Evolutionary conservation across 1,140 invertebrate genomes (phyloP).

Genomic region (Aphaenogaster rudis): DNA sequence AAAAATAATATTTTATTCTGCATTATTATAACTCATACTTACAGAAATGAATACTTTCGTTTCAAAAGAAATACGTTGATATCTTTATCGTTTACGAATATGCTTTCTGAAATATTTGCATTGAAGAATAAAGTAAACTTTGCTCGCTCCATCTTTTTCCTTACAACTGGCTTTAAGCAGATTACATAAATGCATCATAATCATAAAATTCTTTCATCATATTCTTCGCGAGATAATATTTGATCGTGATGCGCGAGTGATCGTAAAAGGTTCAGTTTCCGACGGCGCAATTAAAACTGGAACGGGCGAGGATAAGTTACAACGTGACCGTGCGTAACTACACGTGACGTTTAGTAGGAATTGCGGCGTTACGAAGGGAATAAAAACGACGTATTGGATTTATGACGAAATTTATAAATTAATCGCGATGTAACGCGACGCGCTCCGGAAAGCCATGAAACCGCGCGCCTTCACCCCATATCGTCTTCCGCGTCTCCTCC

Average conservation of each 20-base stretch:
- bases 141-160: background rate
- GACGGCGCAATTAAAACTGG: conserved; percentile 20
- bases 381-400: conserved; percentile 20
- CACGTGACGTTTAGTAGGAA: conserved; percentile 28
- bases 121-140: background rate
- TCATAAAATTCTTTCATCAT: background rate
- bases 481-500: background rate
- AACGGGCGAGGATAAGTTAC: background rate
- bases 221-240: conserved; percentile 17
- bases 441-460: background rate
- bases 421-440: conserved; percentile 12
- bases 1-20: background rate
- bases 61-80: background rate
- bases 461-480: background rate
- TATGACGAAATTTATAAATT: conserved; percentile 36
- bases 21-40: background rate
- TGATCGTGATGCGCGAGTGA: background rate
- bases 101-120: background rate
- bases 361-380: background rate
- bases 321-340: conserved; percentile 18
- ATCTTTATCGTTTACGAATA: background rate
- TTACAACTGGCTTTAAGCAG: background rate
- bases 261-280: conserved; percentile 3
- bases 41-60: background rate
- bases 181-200: background rate